Evolutionary conservation across 2,888 invertebrate species (phyloP), one percentile per base, ranked within the genome.

Genomic region (Dryomyza anilis): DNA sequence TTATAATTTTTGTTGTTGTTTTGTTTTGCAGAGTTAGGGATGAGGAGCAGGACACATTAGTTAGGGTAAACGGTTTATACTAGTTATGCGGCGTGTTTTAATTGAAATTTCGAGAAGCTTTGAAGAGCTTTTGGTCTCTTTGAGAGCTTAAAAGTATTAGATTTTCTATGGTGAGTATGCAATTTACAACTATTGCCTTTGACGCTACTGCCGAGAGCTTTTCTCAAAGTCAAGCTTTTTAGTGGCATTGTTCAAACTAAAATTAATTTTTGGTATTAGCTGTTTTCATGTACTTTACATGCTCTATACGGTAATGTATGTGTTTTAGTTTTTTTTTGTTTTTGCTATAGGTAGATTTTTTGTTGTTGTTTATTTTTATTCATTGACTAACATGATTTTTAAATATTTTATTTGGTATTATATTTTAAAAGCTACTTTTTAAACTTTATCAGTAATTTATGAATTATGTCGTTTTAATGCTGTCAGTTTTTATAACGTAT

Each of bases 251-350:
- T 46, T 29, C 21, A 63, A 62, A 69, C 72, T 73, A 71, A 52
- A 65, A 69, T 67, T 73, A 73, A 71, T 72, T 72, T 73, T 73
- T 73, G 73, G 73, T 72, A 70, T 68, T 70, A 73, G 73, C 73
- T 73, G 73, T 69, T 63, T 71, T 16, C n/a, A n/a, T 48, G n/a
- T n/a, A 19, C 36, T 53, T 16, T 59, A 48, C 25, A 56, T 16
- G n/a, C n/a, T n/a, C n/a, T n/a, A n/a, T n/a, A n/a, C n/a, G n/a
- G n/a, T n/a, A n/a, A n/a, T n/a, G n/a, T n/a, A n/a, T n/a, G n/a
- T n/a, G n/a, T n/a, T n/a, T n/a, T n/a, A n/a, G n/a, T n/a, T n/a
- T n/a, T n/a, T n/a, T n/a, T n/a, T n/a, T n/a, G n/a, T n/a, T n/a
- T n/a, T 8, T 12, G 16, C 19, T 43, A 19, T 16, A 21, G 36